A percentile compares a stretch with the other conserved stretches of the same genome.
Conservation (phyloP, 2,113 vertebrate species). For the Arizona elegans region DNA sequence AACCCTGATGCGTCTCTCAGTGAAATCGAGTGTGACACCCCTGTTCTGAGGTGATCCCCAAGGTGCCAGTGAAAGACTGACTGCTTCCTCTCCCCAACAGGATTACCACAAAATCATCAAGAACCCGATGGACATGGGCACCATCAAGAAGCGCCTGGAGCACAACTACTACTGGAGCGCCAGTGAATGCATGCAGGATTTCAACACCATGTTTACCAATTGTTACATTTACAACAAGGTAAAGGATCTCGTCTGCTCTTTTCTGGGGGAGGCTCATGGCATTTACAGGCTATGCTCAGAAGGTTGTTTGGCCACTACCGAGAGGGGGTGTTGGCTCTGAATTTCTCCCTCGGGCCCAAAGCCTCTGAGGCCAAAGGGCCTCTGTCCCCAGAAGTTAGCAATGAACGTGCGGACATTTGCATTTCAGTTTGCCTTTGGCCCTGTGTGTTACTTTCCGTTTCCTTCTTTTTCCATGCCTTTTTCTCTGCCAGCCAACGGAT, state of each 20-base stretch:
- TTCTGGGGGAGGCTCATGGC: neutral
- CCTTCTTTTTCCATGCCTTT: slow-evolving; percentile 7
- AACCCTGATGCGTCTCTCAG: too few relatives aligned
- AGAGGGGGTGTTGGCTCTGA: neutral
- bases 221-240: slow-evolving; percentile 99
- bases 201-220: slow-evolving; percentile 99
- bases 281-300: neutral
- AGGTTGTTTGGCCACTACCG: neutral
- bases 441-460: neutral
- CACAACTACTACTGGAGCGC: slow-evolving; percentile 94
- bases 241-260: slow-evolving; percentile 23
- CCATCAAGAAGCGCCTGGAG: slow-evolving; percentile 93
- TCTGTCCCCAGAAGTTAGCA: neutral
- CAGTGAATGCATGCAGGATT: slow-evolving; percentile 95
- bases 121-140: slow-evolving; percentile 97
- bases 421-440: neutral
- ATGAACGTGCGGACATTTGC: neutral
- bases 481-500: slow-evolving; percentile 85
- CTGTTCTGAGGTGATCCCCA: too few relatives aligned
- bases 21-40: too few relatives aligned
- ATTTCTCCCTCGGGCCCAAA: neutral
- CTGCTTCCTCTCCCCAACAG: slow-evolving; percentile 59
- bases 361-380: neutral
- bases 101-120: slow-evolving; percentile 97
- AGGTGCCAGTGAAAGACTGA: neutral